phyloP scores from a whole-genome alignment of 2,888 invertebrate species.

The Trachelus troglodyta region DNA sequence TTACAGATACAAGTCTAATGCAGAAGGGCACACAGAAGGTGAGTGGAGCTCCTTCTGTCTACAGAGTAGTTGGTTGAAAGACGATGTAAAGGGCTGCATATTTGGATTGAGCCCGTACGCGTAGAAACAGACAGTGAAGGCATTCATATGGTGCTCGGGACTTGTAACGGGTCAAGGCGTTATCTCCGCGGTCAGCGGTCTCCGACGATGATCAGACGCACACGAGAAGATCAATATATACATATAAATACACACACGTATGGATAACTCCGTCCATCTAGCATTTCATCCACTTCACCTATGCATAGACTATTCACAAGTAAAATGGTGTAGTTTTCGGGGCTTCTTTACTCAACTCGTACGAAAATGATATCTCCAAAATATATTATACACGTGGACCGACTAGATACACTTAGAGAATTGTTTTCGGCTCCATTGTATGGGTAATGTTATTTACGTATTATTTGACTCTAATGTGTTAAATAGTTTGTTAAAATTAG shows the following conservation, averaged over 20 bases:
- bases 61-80: too few species aligned
- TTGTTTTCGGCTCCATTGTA: too few species aligned
- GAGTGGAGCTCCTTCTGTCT: too few species aligned
- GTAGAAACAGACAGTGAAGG: conserved; percentile 56
- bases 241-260: not conserved
- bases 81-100: conserved; percentile 34
- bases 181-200: conserved; percentile 65
- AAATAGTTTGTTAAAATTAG: too few species aligned
- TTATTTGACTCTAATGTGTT: too few species aligned
- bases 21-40: too few species aligned
- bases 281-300: too few species aligned
- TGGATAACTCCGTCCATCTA: too few species aligned
- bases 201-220: conserved; percentile 48
- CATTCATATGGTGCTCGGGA: conserved; percentile 60
- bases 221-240: not conserved
- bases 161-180: conserved; percentile 64
- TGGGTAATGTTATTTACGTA: too few species aligned
- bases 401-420: too few species aligned
- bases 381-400: not conserved
- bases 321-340: not conserved
- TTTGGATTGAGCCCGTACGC: conserved; percentile 37
- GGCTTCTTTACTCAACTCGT: not conserved
- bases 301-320: too few species aligned
- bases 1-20: too few species aligned
- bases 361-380: not conserved